Base-by-base conservation (phyloP, 2,888 invertebrate species). In the Allacma fusca region DNA sequence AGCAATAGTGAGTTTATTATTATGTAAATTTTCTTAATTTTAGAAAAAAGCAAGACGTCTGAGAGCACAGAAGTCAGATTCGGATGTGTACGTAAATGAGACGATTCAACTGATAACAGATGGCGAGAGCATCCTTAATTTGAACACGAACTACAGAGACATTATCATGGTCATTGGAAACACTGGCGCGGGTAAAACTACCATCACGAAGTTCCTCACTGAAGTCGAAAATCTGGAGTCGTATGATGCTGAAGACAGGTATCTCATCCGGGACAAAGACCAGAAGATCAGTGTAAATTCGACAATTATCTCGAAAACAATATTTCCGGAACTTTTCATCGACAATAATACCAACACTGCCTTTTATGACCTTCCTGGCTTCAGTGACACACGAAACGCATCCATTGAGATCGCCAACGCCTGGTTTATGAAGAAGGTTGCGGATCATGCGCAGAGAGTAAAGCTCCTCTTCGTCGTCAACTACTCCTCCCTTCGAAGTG, bases 401-500 rank as follows among this genome's bases (percentile, higher is more conserved):
- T 34, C 70, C 21, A 1, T 23, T 1, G 70, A 70, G 28, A 16
- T 70, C 21, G 70, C 50, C 16, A 24, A 70, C 2, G 43, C 70
- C 1, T 19, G 19, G n/a, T 44, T 70, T 9, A 70, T 26, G 23
- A 43, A 44, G 50, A 24, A 50, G 2, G 23, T 70, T 1, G 12
- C 34, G 26, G 23, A 40, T n/a, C n/a, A n/a, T 16, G 44, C 26
- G 23, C 12, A 24, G 13, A 43, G 24, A 13, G 70, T 70, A 4
- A 70, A 70, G 43, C 4, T 72, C 16, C 57, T 72, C 19, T 59
- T 72, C 21, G 28, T 72, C 5, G 72, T 72, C 9, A 72, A 72
- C n/a, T 23, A 72, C 34, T 24, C 50, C 21, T 57, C 44, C 24
- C 44, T 70, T 21, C 26, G 34, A 26, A 9, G 44, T 19, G 70